Conservation (phyloP, 2,888 invertebrate species). For the Drosophila fungiperda region DNA sequence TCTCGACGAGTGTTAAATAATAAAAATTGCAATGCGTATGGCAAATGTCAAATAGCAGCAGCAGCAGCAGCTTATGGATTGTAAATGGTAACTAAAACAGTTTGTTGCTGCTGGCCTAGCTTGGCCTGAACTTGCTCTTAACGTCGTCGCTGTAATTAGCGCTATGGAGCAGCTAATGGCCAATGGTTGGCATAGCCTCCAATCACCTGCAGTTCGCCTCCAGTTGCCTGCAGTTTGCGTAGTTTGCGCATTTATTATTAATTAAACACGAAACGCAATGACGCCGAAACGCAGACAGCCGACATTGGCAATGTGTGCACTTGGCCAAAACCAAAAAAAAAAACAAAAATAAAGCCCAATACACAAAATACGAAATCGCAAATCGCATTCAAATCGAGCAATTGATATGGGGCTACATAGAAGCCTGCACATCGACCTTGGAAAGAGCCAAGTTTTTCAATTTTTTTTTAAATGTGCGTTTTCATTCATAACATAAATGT, state of each 20-base stretch:
- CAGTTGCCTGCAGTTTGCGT: constrained; percentile 19
- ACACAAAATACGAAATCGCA: constrained; percentile 28
- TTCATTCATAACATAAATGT: constrained; percentile 66
- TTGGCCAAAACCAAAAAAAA: constrained; percentile 20
- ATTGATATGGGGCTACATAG: constrained; percentile 61
- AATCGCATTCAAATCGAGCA: constrained; percentile 52
- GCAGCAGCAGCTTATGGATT: constrained; percentile 24
- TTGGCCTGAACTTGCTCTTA: constrained; percentile 42
- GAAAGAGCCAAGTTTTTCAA: constrained; percentile 15
- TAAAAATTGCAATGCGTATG: constrained; percentile 57
- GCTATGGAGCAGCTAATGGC: constrained; percentile 37
- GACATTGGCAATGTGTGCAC: constrained; percentile 69
- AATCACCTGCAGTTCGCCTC: constrained; percentile 7
- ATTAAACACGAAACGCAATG: constrained; percentile 65
- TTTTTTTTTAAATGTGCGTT: constrained; percentile 30
- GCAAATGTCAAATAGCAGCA: constrained; percentile 66
- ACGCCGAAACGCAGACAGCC: constrained; percentile 49
- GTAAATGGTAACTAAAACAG: constrained; percentile 8
- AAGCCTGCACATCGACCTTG: constrained; percentile 75
- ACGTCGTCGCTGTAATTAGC: constrained; percentile 63
- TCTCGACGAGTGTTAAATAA: neutral
- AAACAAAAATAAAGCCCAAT: neutral
- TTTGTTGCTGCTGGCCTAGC: constrained; percentile 12
- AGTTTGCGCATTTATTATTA: constrained; percentile 68
- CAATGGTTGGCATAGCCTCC: neutral